A percentile compares a stretch with the other conserved stretches of the same genome.
Conservation (phyloP, 2,797 vertebrate genomes). For the Cuniculus paca region DNA sequence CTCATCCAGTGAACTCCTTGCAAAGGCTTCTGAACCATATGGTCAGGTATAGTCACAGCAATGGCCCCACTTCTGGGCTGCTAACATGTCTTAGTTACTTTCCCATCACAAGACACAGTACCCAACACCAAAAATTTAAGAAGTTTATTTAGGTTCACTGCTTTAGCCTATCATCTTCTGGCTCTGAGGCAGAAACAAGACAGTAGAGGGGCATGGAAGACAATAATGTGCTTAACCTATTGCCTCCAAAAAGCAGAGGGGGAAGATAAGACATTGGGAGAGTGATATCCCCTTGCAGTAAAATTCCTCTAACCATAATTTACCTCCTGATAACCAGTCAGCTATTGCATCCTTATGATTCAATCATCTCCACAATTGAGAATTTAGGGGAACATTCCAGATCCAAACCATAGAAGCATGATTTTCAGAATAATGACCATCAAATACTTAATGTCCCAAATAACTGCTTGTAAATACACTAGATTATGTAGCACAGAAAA, state of each 20-base stretch:
- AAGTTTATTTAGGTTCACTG: neutral
- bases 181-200: neutral
- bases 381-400: neutral
- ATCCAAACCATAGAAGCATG: neutral
- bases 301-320: neutral
- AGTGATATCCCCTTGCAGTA: neutral
- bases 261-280: neutral
- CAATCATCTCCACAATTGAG: too few species aligned
- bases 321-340: neutral
- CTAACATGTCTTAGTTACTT: neutral
- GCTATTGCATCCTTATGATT: neutral
- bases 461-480: too few species aligned
- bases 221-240: neutral
- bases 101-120: neutral
- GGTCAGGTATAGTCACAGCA: neutral
- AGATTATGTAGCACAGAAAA: neutral
- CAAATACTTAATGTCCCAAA: neutral
- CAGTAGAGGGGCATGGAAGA: neutral
- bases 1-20: neutral
- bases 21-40: neutral
- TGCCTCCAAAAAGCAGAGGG: neutral
- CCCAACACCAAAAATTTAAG: neutral
- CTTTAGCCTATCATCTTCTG: neutral
- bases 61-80: neutral
- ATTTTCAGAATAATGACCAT: neutral